Conservation (phyloP, 2,797 vertebrate species). For the Petrocephalus schoutedeni region DNA sequence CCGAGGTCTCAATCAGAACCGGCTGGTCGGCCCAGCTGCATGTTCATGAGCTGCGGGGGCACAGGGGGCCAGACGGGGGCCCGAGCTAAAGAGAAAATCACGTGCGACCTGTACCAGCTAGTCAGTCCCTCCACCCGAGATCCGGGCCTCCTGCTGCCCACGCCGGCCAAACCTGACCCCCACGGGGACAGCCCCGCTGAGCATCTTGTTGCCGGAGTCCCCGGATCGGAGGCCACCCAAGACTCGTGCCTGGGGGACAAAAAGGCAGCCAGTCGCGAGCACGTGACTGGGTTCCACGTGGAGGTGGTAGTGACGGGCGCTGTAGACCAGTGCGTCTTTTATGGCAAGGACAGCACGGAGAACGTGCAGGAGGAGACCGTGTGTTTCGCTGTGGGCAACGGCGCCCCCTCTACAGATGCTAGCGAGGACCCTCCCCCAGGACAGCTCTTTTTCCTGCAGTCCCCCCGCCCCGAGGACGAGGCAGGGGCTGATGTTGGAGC, state of each 20-base stretch:
- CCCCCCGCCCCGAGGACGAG: conserved; percentile 55
- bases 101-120: conserved; percentile 90
- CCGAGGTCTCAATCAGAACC: conserved; percentile 62
- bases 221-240: conserved; percentile 46
- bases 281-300: conserved; percentile 83
- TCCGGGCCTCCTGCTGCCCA: conserved; percentile 70
- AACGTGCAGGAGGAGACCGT: conserved; percentile 87
- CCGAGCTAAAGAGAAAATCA: conserved; percentile 87
- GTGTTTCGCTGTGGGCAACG: conserved; percentile 62
- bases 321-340: conserved; percentile 91
- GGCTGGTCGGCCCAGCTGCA: conserved; percentile 64
- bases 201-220: conserved; percentile 38
- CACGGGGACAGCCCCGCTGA: conserved; percentile 54
- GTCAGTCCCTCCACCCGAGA: conserved; percentile 81
- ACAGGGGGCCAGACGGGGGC: conserved; percentile 59
- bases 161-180: conserved; percentile 60
- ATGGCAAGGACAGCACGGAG: conserved; percentile 85
- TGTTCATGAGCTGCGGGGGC: conserved; percentile 74
- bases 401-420: conserved; percentile 48
- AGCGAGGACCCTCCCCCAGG: conserved; percentile 81
- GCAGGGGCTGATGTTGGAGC: conserved; percentile 38
- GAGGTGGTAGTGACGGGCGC: conserved; percentile 92
- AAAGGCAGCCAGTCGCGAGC: conserved; percentile 59
- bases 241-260: conserved; percentile 46
- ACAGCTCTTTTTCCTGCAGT: conserved; percentile 82